A percentile compares a stretch with the other conserved stretches of the same genome.
Conservation (phyloP, 2,797 vertebrate genomes). For the Pseudochirops corinnae region DNA sequence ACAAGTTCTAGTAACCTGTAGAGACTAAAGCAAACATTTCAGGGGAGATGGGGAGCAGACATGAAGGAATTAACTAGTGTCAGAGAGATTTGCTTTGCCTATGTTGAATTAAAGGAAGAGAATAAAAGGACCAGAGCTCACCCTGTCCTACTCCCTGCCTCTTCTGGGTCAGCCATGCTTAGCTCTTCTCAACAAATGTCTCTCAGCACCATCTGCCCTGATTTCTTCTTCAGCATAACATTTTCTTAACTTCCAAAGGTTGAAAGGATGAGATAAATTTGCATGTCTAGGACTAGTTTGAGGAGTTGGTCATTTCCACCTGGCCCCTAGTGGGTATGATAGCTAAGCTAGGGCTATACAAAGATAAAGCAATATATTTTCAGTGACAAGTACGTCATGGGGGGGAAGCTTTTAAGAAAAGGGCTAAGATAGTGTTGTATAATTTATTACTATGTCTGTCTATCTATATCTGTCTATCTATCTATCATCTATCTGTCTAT, state of each 20-base stretch:
- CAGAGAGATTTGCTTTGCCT: not conserved
- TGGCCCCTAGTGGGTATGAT: not conserved
- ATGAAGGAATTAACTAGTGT: conserved; percentile 2
- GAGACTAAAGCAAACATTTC: not conserved
- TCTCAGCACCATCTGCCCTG: not conserved
- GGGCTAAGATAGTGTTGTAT: not conserved
- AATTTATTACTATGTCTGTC: not conserved
- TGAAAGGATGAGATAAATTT: not conserved
- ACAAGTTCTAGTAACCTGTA: not conserved
- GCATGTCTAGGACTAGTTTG: too few relatives aligned
- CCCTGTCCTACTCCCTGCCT: not conserved
- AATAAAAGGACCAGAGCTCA: not conserved
- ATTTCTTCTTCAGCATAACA: not conserved
- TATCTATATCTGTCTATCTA: not conserved
- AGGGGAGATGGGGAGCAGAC: not conserved
- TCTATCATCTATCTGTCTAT: too few relatives aligned
- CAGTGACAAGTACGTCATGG: not conserved
- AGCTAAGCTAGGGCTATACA: not conserved
- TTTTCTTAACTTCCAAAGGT: not conserved
- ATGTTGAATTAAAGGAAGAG: not conserved
- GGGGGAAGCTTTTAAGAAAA: not conserved
- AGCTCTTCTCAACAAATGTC: not conserved
- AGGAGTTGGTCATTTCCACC: not conserved
- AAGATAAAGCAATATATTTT: not conserved
- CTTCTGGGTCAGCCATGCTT: not conserved